A percentile compares a stretch with the other conserved stretches of the same genome.
phyloP scores from a whole-genome alignment of 1,140 invertebrate species.

The Drosophila gunungcola region DNA sequence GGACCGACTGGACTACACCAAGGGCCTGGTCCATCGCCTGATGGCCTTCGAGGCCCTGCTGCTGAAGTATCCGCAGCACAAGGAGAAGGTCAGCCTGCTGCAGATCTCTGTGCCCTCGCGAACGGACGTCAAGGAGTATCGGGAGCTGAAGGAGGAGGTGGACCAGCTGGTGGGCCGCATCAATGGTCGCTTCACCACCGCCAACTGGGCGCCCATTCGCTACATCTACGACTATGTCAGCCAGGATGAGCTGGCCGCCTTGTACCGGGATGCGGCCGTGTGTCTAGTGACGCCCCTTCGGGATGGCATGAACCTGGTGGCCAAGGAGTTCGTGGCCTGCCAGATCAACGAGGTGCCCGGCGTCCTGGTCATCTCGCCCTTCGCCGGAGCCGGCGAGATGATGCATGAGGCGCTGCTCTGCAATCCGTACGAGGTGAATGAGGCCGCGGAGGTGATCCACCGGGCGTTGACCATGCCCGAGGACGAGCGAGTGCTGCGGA shows the following conservation, averaged over 20 bases:
- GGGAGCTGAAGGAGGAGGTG: slow-evolving; percentile 95
- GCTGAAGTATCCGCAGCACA: slow-evolving; percentile 94
- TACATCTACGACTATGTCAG: slow-evolving; percentile 96
- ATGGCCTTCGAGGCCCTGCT: slow-evolving; percentile 93
- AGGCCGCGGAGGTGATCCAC: slow-evolving; percentile 94
- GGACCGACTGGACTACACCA: slow-evolving; percentile 95
- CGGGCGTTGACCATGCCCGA: slow-evolving; percentile 95
- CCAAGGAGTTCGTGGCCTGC: slow-evolving; percentile 96
- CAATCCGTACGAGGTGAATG: slow-evolving; percentile 95
- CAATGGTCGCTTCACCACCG: slow-evolving; percentile 94
- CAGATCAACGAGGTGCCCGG: slow-evolving; percentile 95
- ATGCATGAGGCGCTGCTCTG: slow-evolving; percentile 96
- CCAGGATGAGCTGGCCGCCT: slow-evolving; percentile 93
- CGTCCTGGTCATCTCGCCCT: slow-evolving; percentile 94
- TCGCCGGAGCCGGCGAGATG: slow-evolving; percentile 95
- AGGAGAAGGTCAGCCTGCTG: slow-evolving; percentile 92
- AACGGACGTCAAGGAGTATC: slow-evolving; percentile 95
- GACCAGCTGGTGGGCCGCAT: slow-evolving; percentile 95
- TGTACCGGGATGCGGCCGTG: slow-evolving; percentile 94
- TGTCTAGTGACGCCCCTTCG: slow-evolving; percentile 94
- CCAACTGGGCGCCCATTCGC: slow-evolving; percentile 95
- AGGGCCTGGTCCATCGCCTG: slow-evolving; percentile 93
- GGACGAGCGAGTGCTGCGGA: slow-evolving; percentile 93
- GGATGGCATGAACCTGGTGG: slow-evolving; percentile 97
- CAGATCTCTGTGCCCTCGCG: slow-evolving; percentile 95